phyloP scores from a whole-genome alignment of 2,113 vertebrate species.

The Lampris incognitus region DNA sequence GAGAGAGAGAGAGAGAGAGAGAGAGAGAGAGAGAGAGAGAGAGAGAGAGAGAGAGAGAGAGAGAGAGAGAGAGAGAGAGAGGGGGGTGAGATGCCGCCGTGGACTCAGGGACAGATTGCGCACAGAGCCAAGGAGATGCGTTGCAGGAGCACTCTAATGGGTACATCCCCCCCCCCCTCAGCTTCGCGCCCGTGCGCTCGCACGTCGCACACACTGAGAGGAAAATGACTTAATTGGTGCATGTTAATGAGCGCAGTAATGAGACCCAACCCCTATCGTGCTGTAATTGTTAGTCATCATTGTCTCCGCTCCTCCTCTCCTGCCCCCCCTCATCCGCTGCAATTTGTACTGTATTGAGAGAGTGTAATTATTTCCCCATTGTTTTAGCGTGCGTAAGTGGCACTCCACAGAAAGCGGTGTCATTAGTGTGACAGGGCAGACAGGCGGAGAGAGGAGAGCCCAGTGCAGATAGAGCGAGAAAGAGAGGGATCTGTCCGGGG shows the following conservation, averaged over 20 bases:
- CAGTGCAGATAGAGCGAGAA: slow-evolving; percentile 5
- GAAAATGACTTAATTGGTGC: slow-evolving; percentile 64
- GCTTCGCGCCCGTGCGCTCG: not conserved
- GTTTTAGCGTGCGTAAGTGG: slow-evolving; percentile 47
- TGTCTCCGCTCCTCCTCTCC: slow-evolving; percentile 52
- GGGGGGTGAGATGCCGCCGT: slow-evolving; percentile 45
- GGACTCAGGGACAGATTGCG: slow-evolving; percentile 61
- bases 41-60: too few species aligned
- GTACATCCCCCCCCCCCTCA: slow-evolving; percentile 22
- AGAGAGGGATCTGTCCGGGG: slow-evolving; percentile 54
- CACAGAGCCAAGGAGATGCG: slow-evolving; percentile 55
- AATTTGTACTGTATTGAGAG: slow-evolving; percentile 72
- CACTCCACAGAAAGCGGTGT: slow-evolving; percentile 67
- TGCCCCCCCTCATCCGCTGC: slow-evolving; percentile 18
- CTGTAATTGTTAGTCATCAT: slow-evolving; percentile 78
- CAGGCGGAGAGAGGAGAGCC: slow-evolving; percentile 21
- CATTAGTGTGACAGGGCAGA: slow-evolving; percentile 64
- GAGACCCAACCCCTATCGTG: slow-evolving; percentile 75
- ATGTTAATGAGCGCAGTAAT: slow-evolving; percentile 81
- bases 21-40: too few species aligned
- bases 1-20: not conserved
- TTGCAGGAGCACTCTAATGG: slow-evolving; percentile 33
- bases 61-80: too few species aligned
- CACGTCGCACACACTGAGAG: slow-evolving; percentile 44
- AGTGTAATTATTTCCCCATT: slow-evolving; percentile 74